Conservation (phyloP, 2,888 invertebrate genomes). For the Proisotoma minuta region DNA sequence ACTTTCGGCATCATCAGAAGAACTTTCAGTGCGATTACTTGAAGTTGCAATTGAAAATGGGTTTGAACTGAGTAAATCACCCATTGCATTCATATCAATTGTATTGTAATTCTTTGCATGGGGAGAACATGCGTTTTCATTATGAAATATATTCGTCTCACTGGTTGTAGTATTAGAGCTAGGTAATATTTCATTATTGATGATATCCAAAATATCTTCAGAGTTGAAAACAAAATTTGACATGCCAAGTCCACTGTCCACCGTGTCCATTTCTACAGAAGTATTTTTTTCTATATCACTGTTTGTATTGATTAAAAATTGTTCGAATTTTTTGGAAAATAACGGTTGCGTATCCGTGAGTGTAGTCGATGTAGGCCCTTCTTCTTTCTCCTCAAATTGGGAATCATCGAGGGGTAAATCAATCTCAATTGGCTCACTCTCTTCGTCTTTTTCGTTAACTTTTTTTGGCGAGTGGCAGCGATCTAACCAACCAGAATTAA, state of each 20-base stretch:
- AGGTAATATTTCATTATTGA: not conserved
- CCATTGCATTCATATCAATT: conserved; percentile 3
- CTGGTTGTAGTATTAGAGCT: not conserved
- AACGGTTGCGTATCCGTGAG: too few species aligned
- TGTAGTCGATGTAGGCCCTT: not conserved
- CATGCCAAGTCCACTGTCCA: not conserved
- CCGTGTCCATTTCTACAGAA: not conserved
- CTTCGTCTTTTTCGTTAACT: not conserved
- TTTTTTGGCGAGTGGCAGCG: conserved; percentile 51
- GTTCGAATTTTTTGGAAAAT: too few species aligned
- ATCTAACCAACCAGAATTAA: conserved; percentile 61
- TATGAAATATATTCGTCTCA: conserved; percentile 2
- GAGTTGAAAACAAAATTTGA: conserved; percentile 2
- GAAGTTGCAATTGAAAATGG: conserved; percentile 5
- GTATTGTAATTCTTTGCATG: conserved; percentile 7
- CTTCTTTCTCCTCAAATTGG: not conserved
- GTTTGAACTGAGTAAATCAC: conserved; percentile 5
- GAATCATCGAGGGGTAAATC: not conserved
- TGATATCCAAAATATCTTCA: not conserved
- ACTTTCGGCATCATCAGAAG: not conserved
- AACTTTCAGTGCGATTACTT: not conserved
- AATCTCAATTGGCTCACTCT: not conserved
- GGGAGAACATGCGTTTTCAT: conserved; percentile 25
- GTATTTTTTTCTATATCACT: not conserved
- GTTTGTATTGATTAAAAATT: not conserved